Conservation (phyloP, 1,140 invertebrate species). For the Holcopasites calliopsidis region DNA sequence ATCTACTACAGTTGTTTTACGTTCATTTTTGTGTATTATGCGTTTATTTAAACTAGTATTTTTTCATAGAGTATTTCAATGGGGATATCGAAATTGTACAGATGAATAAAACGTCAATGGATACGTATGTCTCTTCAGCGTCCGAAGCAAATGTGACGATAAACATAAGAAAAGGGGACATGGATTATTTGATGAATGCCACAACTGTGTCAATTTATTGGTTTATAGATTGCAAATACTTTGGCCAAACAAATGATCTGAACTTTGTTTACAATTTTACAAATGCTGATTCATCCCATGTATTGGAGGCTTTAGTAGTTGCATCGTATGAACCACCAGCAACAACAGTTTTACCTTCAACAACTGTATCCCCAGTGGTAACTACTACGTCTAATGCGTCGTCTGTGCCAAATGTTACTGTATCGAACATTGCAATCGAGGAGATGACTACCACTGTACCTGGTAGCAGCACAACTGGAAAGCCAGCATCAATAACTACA, state of each 20-base stretch:
- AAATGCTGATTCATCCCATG: conserved; percentile 81
- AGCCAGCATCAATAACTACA: background rate
- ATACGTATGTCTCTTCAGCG: conserved; percentile 83
- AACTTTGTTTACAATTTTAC: conserved; percentile 84
- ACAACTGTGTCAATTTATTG: conserved; percentile 85
- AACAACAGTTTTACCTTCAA: conserved; percentile 79
- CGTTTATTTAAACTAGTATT: conserved; percentile 24
- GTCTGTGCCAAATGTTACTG: conserved; percentile 3
- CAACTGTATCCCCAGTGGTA: conserved; percentile 51
- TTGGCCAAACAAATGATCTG: conserved; percentile 83
- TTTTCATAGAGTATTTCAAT: conserved; percentile 82
- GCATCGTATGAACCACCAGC: conserved; percentile 84
- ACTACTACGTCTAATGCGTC: conserved; percentile 35
- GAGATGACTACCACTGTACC: conserved; percentile 1
- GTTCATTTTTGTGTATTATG: background rate
- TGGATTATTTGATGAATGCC: conserved; percentile 82
- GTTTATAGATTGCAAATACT: conserved; percentile 88
- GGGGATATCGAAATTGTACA: conserved; percentile 84
- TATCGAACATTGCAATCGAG: conserved; percentile 6
- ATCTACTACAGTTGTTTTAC: background rate
- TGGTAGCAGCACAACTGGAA: background rate
- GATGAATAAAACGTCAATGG: conserved; percentile 79
- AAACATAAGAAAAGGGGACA: conserved; percentile 81
- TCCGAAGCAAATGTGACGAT: conserved; percentile 82
- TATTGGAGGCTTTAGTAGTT: conserved; percentile 85